These are phyloP conservation scores for Graphium colonna DNA, from an alignment of 2,888 invertebrate species.

Conservation along the genomic window DNA sequence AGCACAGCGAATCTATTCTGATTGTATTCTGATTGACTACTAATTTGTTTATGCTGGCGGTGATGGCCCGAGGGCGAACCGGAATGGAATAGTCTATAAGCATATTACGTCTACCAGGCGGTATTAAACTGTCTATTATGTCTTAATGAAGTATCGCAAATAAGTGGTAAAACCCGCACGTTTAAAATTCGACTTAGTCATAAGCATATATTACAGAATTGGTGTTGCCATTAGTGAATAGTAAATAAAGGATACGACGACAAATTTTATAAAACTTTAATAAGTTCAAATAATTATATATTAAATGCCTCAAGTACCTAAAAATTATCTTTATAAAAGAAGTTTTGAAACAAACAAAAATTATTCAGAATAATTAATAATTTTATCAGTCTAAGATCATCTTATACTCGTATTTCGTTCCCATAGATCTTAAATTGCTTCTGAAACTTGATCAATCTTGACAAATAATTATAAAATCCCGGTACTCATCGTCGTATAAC, in stretches of 20 bases:
- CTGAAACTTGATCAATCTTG: neutral
- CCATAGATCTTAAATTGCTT: neutral
- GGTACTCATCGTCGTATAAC: neutral
- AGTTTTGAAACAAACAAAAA: too few species aligned
- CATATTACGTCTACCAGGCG: neutral
- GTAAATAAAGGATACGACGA: too few species aligned
- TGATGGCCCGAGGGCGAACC: slow-evolving; percentile 9
- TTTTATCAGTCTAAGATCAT: too few species aligned
- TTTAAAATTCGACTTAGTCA: neutral
- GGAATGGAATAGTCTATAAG: slow-evolving; percentile 19
- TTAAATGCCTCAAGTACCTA: too few species aligned
- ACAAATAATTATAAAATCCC: neutral
- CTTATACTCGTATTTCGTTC: too few species aligned
- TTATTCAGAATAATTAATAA: neutral
- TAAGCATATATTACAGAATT: too few species aligned
- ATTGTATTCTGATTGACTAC: slow-evolving; percentile 61
- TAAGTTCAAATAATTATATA: too few species aligned
- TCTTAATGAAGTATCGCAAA: slow-evolving; percentile 9
- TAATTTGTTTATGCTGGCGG: slow-evolving; percentile 48
- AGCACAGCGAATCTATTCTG: slow-evolving; percentile 51
- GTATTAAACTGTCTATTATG: slow-evolving; percentile 8
- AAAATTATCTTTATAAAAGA: too few species aligned
- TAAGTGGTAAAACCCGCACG: neutral
- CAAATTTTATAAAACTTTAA: neutral
- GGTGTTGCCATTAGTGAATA: too few species aligned